Evolutionary conservation across 2,113 vertebrate genomes (phyloP), one percentile per base, ranked within the genome.

Genomic region (Tragelaphus scriptus): DNA sequence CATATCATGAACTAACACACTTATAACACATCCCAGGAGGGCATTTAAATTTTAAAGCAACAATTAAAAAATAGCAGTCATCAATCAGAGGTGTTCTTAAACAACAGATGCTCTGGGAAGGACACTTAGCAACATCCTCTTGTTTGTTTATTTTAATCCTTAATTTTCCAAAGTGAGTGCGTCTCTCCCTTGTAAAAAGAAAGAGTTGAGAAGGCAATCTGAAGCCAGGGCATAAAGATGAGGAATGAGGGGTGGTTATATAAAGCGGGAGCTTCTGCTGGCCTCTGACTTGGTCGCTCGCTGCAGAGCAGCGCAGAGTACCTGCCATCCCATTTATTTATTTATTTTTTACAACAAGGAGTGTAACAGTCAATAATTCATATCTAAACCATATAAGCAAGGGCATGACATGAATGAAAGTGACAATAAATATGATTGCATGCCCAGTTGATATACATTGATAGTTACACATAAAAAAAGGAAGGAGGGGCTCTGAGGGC

Each of bases 1-100:
- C 98, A 92, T 98, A 97, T 98, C 98, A 94, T 98, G 98, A 98
- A 98, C 98, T 98, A 98, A 98, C 98, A 99, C 97, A 98, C 99
- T 99, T 98, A 99, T 97, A 98, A 98, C 98, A 98, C 98, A 96
- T 99, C 99, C 98, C 99, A 98, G 98, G 98, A 98, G 99, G 98
- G 98, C 97, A 98, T 99, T 99, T 99, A 99, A 98, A 99, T 98
- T 99, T 99, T 99, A 99, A 99, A 99, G 99, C 98, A 99, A 99
- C 99, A 99, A 99, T 99, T 99, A 99, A 99, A 99, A 99, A 98
- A 99, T 98, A 98, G 98, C 98, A 98, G 98, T 98, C 98, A 98
- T 98, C 99, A 98, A 98, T 99, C 98, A 99, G 98, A 98, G 98
- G 98, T 99, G 98, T 98, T 99, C 98, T 98, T 98, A 98, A 98